Evolutionary conservation across 37 sponge, comb jelly and placozoan genomes (phyloP).

Genomic region (Cliona cf. orientalis): DNA sequence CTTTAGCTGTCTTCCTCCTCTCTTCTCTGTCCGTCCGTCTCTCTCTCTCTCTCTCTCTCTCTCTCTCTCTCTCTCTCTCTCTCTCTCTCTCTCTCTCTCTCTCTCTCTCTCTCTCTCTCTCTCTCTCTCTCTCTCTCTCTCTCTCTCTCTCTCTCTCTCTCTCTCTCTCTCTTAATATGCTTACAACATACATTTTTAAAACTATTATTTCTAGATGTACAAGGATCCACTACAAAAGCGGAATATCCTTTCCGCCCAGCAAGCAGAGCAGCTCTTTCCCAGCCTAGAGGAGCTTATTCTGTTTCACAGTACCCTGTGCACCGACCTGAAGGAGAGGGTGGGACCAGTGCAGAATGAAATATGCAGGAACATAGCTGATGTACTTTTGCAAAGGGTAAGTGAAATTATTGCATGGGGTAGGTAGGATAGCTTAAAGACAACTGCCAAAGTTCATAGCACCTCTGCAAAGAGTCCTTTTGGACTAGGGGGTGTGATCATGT

Average conservation of each 20-base stretch:
- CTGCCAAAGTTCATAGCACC: no score
- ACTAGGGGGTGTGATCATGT: no score
- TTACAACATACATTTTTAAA: background rate
- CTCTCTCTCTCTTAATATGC: background rate
- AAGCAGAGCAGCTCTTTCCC: slow-evolving; percentile 76
- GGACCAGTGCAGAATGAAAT: slow-evolving; percentile 15
- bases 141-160: background rate
- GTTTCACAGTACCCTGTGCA: slow-evolving; percentile 61
- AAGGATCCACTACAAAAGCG: slow-evolving; percentile 64
- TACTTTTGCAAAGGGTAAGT: slow-evolving; percentile 66
- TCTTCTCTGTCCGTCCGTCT: background rate
- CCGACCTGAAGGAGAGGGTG: slow-evolving; percentile 52
- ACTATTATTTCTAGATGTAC: slow-evolving; percentile 59
- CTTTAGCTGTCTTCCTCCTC: background rate
- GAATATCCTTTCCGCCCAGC: slow-evolving; percentile 40
- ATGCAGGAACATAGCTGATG: slow-evolving; percentile 60
- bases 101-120: background rate
- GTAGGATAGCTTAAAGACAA: no score
- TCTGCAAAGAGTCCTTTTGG: no score
- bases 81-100: background rate
- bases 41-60: background rate
- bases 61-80: background rate
- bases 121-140: no score
- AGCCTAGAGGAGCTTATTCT: slow-evolving; percentile 78
- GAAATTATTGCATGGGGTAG: background rate